Evolutionary conservation across 2,113 vertebrate genomes (phyloP), one percentile per base, ranked within the genome.

Genomic region (Antechinus flavipes): DNA sequence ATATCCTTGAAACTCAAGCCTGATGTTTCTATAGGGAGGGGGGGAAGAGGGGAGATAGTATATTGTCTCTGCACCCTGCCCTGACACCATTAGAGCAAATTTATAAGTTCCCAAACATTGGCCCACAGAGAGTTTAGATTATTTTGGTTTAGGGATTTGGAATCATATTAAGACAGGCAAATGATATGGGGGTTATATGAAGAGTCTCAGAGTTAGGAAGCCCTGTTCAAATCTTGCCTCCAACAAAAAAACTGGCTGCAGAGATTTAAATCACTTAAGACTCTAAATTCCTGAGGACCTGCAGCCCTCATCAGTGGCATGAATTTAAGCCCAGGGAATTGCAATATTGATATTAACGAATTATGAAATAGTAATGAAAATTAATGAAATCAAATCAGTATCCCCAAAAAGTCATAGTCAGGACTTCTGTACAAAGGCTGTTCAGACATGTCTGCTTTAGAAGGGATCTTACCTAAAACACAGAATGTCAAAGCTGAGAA

Each of bases 1-100:
- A 90, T 0, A 7, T 47, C 91, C 94, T 97, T 92, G 93, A 93
- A 94, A 0, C 0, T 91, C 96, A 84, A 92, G 10, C 27, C 8
- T 84, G 53, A 91, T 2, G 11, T 94, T 84, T 93, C 91, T 95
- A 26, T 55, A 61, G 22, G 49, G 49, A 47, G 49, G 49, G 49
- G 5, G 3, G 12, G 16, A 42, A 84, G 24, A 2, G 9, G 24
- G 42, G 92, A 94, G 61, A 90, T 91, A 58, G 46, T 2, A 1
- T 22, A n/a, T 93, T 55, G 55, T 23, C 54, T 90, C n/a, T 89
- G 50, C 54, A 26, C 27, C 26, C 84, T 52, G 12, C 5, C 24
- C 54, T 53, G n/a, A 35, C 76, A 55, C 89, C 89, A 2, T 89
- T 46, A 92, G 50, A 94, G 42, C 42, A 24, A 91, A 8, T 27